A percentile compares a stretch with the other conserved stretches of the same genome.
Evolutionary conservation across 2,888 invertebrate genomes (phyloP).

Genomic region (Leptinotarsa juncta): DNA sequence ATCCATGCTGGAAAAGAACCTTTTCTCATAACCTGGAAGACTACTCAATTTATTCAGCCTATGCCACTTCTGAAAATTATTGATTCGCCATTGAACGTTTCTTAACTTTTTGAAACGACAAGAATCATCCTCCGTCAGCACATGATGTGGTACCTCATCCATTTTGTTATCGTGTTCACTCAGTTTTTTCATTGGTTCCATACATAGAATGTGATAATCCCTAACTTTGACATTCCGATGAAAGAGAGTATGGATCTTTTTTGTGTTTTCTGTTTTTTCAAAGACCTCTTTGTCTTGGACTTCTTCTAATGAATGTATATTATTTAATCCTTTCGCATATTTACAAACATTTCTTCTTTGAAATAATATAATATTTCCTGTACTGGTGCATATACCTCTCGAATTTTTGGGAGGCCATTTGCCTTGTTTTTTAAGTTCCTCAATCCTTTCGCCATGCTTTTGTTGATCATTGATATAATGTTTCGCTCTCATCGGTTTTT

Average conservation of each 20-base stretch:
- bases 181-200: constrained; percentile 33
- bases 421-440: constrained; percentile 41
- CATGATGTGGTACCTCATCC: constrained; percentile 30
- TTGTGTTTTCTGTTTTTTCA: not conserved
- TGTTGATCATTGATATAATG: constrained; percentile 36
- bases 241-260: not conserved
- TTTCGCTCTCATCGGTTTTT: constrained; percentile 44
- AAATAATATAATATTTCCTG: not conserved
- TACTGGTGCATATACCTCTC: constrained; percentile 14
- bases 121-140: constrained; percentile 33
- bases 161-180: constrained; percentile 26
- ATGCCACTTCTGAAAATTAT: constrained; percentile 45
- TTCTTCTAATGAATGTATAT: not conserved
- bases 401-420: constrained; percentile 42
- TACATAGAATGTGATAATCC: constrained; percentile 42
- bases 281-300: not conserved
- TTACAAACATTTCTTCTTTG: constrained; percentile 20
- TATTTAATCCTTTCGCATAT: not conserved
- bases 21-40: constrained; percentile 26
- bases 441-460: constrained; percentile 41
- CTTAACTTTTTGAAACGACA: constrained; percentile 34
- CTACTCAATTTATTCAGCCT: constrained; percentile 34
- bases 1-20: constrained; percentile 37
- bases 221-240: constrained; percentile 21
- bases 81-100: constrained; percentile 42